A percentile compares a stretch with the other conserved stretches of the same genome.
Conservation (phyloP, 2,113 vertebrate species). For the Takifugu flavidus region DNA sequence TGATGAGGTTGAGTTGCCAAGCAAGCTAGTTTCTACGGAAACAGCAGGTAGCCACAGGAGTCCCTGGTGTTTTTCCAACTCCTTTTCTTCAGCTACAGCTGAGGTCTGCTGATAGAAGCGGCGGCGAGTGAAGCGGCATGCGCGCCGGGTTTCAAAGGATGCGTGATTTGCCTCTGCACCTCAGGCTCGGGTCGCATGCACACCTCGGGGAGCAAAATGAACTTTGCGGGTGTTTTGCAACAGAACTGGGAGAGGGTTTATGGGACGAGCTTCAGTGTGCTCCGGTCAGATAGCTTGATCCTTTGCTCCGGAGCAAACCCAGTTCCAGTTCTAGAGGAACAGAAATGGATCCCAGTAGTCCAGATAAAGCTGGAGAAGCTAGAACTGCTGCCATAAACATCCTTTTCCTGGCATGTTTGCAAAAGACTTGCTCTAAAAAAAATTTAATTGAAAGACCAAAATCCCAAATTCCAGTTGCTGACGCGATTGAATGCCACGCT, state of each 20-base stretch:
- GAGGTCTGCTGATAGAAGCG: conserved; percentile 59
- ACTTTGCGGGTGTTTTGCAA: conserved; percentile 29
- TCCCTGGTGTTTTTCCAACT: conserved; percentile 56
- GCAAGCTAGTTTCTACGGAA: conserved; percentile 63
- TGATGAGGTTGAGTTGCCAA: conserved; percentile 39
- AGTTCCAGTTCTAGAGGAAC: conserved; percentile 1
- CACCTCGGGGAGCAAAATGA: conserved; percentile 32
- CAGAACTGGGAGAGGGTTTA: conserved; percentile 1
- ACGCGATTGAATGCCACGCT: no score
- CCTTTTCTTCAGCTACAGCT: conserved; percentile 59
- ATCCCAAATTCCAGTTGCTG: no score
- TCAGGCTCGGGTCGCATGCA: conserved; percentile 27
- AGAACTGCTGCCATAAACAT: no score
- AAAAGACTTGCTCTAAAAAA: no score
- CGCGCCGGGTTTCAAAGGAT: conserved; percentile 33
- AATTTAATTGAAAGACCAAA: no score
- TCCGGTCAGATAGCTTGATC: conserved; percentile 33
- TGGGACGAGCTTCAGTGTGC: conserved; percentile 19
- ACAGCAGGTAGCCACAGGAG: conserved; percentile 63
- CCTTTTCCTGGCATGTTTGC: no score
- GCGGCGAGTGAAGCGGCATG: conserved; percentile 15
- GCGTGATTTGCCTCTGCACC: conserved; percentile 26
- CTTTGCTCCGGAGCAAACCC: conserved; percentile 21
- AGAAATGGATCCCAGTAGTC: no score
- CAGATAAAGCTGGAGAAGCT: no score